Conservation (phyloP, 2,888 invertebrate species). For the Andrena fulva region DNA sequence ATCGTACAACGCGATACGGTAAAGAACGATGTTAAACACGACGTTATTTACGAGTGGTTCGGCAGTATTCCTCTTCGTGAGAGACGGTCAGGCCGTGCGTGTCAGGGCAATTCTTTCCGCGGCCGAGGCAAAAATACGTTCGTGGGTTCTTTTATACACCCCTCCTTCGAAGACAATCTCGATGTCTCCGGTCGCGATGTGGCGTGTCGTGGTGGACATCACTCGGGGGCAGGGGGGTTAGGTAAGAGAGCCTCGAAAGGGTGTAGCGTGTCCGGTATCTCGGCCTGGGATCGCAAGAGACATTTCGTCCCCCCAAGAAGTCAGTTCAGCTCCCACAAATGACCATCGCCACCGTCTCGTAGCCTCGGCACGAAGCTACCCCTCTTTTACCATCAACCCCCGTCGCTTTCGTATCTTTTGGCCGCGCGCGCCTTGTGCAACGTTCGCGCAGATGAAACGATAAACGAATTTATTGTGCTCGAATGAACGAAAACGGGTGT, state of each 20-base stretch:
- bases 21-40: constrained; percentile 68
- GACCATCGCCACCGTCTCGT: constrained; percentile 80
- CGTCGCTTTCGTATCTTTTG: constrained; percentile 77
- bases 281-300: constrained; percentile 82
- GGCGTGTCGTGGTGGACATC: constrained; percentile 79
- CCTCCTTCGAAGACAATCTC: constrained; percentile 76
- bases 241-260: constrained; percentile 62
- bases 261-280: constrained; percentile 84
- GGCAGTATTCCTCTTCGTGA: constrained; percentile 70
- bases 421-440: constrained; percentile 63
- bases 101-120: constrained; percentile 74
- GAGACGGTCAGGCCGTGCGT: constrained; percentile 70
- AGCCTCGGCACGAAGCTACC: constrained; percentile 68
- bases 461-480: constrained; percentile 79
- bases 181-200: constrained; percentile 72
- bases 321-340: constrained; percentile 81
- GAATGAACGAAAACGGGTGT: constrained; percentile 56
- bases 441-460: constrained; percentile 78
- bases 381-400: constrained; percentile 55
- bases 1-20: constrained; percentile 53
- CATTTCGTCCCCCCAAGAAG: constrained; percentile 82
- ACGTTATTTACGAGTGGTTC: constrained; percentile 71
- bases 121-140: constrained; percentile 72
- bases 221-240: constrained; percentile 53
- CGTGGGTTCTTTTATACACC: constrained; percentile 71